Percentiles rank a stretch among this genome's conserved stretches.
These are phyloP conservation scores for Cephus pygmeus DNA, from an alignment of 2,888 invertebrate genomes.

Conservation along the genomic window DNA sequence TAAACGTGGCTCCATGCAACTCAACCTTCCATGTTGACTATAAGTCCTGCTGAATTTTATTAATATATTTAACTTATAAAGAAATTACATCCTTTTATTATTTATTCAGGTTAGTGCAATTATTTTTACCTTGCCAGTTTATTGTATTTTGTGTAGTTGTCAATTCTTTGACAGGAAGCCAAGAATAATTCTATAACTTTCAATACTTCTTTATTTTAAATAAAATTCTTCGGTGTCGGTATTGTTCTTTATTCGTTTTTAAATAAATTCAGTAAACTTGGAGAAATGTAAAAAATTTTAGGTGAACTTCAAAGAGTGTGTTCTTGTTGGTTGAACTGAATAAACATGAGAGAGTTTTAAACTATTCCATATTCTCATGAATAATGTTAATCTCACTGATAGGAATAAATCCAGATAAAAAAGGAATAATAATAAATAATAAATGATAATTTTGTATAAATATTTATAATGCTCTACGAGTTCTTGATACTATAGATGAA, in stretches of 20 bases:
- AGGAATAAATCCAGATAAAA: neutral
- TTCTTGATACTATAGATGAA: neutral
- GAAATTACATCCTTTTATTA: neutral
- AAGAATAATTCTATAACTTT: neutral
- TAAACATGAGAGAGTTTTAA: neutral
- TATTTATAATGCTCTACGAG: neutral
- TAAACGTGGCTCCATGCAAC: neutral
- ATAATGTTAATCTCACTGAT: neutral
- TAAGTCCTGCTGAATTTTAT: neutral
- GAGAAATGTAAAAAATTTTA: neutral
- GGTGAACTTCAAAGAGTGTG: neutral
- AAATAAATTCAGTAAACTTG: neutral
- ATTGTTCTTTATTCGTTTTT: neutral
- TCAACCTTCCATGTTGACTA: neutral
- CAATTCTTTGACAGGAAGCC: neutral
- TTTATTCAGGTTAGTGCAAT: neutral
- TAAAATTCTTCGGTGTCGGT: neutral
- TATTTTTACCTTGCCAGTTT: neutral
- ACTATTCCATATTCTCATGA: neutral
- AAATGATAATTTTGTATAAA: neutral
- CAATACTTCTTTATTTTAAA: neutral
- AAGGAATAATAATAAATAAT: no score
- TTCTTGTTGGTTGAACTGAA: neutral
- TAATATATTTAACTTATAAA: neutral
- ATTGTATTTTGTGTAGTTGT: neutral